These are phyloP conservation scores for Quadroppia sp. DNA, from an alignment of 2,888 invertebrate genomes.

Conservation along the genomic window DNA sequence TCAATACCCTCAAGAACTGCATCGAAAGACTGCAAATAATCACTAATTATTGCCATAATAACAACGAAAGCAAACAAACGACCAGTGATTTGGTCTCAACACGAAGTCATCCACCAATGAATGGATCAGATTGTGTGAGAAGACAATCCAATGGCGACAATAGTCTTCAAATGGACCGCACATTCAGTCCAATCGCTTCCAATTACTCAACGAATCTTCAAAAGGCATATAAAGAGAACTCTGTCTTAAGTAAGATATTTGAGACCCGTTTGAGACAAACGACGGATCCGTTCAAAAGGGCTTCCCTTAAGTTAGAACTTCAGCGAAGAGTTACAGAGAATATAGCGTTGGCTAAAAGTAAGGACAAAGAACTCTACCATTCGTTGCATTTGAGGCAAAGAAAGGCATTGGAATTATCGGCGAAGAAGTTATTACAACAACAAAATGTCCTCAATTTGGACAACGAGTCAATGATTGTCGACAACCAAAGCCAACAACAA, in stretches of 20 bases:
- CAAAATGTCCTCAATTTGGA: slow-evolving; percentile 11
- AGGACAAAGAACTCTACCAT: slow-evolving; percentile 13
- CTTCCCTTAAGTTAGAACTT: slow-evolving; percentile 30
- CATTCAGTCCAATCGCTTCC: background rate
- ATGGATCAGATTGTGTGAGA: background rate
- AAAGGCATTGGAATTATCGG: slow-evolving; percentile 11
- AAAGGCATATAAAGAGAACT: background rate
- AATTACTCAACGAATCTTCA: background rate
- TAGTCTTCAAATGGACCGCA: background rate
- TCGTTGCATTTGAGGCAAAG: slow-evolving; percentile 1
- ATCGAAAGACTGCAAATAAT: slow-evolving; percentile 13
- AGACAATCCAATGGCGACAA: background rate
- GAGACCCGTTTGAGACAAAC: background rate
- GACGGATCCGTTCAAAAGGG: background rate
- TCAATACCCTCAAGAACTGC: slow-evolving; percentile 17
- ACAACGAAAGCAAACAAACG: background rate
- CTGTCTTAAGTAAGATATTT: background rate
- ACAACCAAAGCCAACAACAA: slow-evolving; percentile 24
- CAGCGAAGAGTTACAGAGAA: slow-evolving; percentile 18
- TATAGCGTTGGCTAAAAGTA: slow-evolving; percentile 19
- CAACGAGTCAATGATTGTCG: slow-evolving; percentile 16
- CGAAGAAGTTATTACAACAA: slow-evolving; percentile 13
- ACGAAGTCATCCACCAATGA: background rate
- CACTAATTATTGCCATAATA: background rate
- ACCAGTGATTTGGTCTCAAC: background rate